Evolutionary conservation across 2,888 invertebrate genomes (phyloP).

Genomic region (Gasteruption jaculator): DNA sequence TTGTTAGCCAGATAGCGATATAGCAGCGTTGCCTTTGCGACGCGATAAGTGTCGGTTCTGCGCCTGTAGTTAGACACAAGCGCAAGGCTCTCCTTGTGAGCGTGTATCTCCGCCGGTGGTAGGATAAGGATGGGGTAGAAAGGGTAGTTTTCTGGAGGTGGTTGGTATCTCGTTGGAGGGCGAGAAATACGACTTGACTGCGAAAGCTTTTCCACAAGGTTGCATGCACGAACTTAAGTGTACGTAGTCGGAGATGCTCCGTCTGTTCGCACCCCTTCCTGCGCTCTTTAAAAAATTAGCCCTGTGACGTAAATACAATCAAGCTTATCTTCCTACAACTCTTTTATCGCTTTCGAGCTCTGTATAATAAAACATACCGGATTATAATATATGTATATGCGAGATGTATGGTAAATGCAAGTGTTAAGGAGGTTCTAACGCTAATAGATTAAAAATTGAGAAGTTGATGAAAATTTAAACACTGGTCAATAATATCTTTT

Average conservation of each 20-base stretch:
- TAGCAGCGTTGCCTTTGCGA: constrained; percentile 24
- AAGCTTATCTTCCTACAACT: too few species aligned
- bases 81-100: background rate
- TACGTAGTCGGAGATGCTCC: constrained; percentile 21
- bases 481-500: too few species aligned
- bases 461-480: too few species aligned
- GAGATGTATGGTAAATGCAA: too few species aligned
- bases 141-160: too few species aligned
- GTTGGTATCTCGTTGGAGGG: constrained; percentile 38
- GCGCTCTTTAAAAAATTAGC: constrained; percentile 36
- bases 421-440: too few species aligned
- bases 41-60: constrained; percentile 25
- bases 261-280: constrained; percentile 31
- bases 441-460: too few species aligned
- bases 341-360: too few species aligned
- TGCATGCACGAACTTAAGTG: constrained; percentile 33
- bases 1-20: constrained; percentile 30
- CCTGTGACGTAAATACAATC: constrained; percentile 21
- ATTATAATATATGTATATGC: too few species aligned
- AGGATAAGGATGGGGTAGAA: constrained; percentile 27
- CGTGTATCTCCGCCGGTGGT: background rate
- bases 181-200: constrained; percentile 35
- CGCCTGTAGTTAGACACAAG: too few species aligned
- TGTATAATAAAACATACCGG: too few species aligned
- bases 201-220: constrained; percentile 28